phyloP scores from a whole-genome alignment of 2,113 vertebrate species.

The Bos taurus region ARS-UCD2.0 NC_037333.1:88213501-88214000 shows the following conservation, averaged over 20 bases:
- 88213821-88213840: neutral
- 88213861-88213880: neutral
- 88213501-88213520: neutral
- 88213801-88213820: neutral
- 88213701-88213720: neutral
- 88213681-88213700: neutral
- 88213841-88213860: neutral
- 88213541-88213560: neutral
- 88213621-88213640: neutral
- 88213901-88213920: conserved; percentile 1
- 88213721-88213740: neutral
- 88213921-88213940: neutral
- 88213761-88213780: neutral
- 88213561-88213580: neutral
- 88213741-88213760: neutral
- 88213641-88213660: neutral
- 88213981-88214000: neutral
- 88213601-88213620: neutral
- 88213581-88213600: neutral
- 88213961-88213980: neutral
- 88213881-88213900: neutral
- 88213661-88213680: neutral
- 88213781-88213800: neutral
- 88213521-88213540: neutral
- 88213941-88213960: neutral